Conservation (phyloP, 1,140 invertebrate genomes). For the Dreissena rostriformis region DNA sequence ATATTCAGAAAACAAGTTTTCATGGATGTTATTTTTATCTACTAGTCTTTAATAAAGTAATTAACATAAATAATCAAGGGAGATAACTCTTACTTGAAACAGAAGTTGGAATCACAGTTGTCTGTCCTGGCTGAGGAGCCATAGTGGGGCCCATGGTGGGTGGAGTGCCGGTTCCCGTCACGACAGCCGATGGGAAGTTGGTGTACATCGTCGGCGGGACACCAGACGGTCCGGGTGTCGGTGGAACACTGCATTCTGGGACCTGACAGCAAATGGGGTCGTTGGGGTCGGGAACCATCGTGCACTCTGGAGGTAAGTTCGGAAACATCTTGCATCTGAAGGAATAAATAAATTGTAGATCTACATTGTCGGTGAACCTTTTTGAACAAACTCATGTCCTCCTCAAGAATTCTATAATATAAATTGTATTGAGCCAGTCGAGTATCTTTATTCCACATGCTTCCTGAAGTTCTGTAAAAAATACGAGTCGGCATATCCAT, state of each 20-base stretch:
- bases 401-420: too few species aligned
- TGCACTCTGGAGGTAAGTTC: constrained; percentile 52
- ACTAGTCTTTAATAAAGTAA: not conserved
- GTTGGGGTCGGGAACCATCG: constrained; percentile 57
- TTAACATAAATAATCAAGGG: not conserved
- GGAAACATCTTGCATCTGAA: constrained; percentile 60
- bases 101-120: constrained; percentile 42
- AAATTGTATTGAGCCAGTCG: too few species aligned
- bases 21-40: not conserved
- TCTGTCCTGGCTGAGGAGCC: constrained; percentile 52
- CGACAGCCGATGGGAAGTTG: constrained; percentile 56
- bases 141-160: constrained; percentile 46
- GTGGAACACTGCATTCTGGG: constrained; percentile 64
- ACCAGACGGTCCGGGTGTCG: constrained; percentile 55
- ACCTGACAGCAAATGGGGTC: constrained; percentile 62
- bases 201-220: constrained; percentile 52
- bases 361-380: too few species aligned
- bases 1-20: too few species aligned
- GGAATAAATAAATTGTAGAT: not conserved
- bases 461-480: too few species aligned
- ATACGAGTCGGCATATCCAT: too few species aligned
- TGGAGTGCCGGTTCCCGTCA: constrained; percentile 63
- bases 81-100: constrained; percentile 24
- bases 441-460: too few species aligned
- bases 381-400: too few species aligned